A percentile compares a stretch with the other conserved stretches of the same genome.
phyloP scores from a whole-genome alignment of 1,140 invertebrate species.

The Drosophila melanica region DNA sequence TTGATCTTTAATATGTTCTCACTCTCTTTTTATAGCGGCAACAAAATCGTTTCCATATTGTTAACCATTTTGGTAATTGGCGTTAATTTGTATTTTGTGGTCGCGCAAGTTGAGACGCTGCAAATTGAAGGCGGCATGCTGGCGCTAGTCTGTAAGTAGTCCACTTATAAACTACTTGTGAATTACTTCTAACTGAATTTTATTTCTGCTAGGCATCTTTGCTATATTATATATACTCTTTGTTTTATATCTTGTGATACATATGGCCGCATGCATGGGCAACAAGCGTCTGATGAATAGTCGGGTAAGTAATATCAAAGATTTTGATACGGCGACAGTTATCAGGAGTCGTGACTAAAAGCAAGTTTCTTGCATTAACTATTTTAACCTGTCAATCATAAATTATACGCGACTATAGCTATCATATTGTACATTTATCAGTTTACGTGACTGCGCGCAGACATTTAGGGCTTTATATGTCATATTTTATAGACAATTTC shows the following conservation, averaged over 20 bases:
- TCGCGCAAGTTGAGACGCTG: conserved; percentile 86
- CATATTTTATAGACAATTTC: conserved; percentile 24
- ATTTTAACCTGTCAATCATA: conserved; percentile 47
- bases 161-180: neutral
- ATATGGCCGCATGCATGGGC: conserved; percentile 89
- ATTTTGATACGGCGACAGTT: neutral
- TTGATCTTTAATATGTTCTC: no score
- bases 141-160: conserved; percentile 85
- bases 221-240: conserved; percentile 89
- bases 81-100: conserved; percentile 94
- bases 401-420: conserved; percentile 44
- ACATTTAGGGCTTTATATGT: conserved; percentile 39
- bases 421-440: conserved; percentile 54
- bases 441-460: conserved; percentile 61
- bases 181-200: neutral
- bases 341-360: conserved; percentile 22
- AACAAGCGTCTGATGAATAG: conserved; percentile 82
- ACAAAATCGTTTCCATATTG: conserved; percentile 88
- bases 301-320: conserved; percentile 70
- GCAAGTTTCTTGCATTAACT: conserved; percentile 8
- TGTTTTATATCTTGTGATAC: conserved; percentile 89
- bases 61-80: conserved; percentile 89
- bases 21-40: conserved; percentile 85
- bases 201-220: conserved; percentile 84
- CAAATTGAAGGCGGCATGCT: conserved; percentile 86